Evolutionary conservation across 2,888 invertebrate species (phyloP).

Genomic region (Tridacna gigas): DNA sequence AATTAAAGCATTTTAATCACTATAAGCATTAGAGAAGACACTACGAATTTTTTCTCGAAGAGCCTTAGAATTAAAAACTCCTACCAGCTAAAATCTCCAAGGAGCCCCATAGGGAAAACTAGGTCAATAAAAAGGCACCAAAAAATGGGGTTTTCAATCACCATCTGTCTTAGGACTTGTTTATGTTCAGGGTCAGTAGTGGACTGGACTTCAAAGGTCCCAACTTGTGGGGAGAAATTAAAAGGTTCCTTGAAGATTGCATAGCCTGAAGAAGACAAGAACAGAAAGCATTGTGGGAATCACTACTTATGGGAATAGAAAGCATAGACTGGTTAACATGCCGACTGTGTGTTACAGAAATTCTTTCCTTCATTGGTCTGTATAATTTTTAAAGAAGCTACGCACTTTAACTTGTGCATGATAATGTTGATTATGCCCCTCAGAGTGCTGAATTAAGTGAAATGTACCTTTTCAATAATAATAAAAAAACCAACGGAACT

Average conservation of each 20-base stretch:
- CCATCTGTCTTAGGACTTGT: constrained; percentile 77
- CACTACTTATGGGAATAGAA: background rate
- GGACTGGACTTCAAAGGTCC: constrained; percentile 78
- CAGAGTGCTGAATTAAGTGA: too few relatives aligned
- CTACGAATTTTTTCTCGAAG: too few relatives aligned
- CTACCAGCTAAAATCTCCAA: constrained; percentile 82
- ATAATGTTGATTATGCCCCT: too few relatives aligned
- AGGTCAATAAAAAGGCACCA: constrained; percentile 78
- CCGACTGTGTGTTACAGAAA: too few relatives aligned
- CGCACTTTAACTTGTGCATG: too few relatives aligned
- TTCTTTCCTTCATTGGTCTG: too few relatives aligned
- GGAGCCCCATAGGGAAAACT: constrained; percentile 74
- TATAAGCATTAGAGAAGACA: too few relatives aligned
- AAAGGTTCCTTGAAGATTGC: constrained; percentile 73
- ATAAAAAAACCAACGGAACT: too few relatives aligned
- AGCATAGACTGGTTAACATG: too few relatives aligned
- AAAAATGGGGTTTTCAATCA: constrained; percentile 76
- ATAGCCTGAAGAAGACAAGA: constrained; percentile 71
- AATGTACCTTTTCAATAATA: too few relatives aligned
- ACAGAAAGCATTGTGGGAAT: constrained; percentile 1
- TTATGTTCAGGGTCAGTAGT: constrained; percentile 60
- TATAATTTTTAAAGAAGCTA: too few relatives aligned
- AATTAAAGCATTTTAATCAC: too few relatives aligned
- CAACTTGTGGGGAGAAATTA: constrained; percentile 81
- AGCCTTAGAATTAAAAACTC: constrained; percentile 6